Percentiles rank a stretch among this genome's conserved stretches.
phyloP scores from a whole-genome alignment of 2,113 vertebrate species.

The Axis porcinus region DNA sequence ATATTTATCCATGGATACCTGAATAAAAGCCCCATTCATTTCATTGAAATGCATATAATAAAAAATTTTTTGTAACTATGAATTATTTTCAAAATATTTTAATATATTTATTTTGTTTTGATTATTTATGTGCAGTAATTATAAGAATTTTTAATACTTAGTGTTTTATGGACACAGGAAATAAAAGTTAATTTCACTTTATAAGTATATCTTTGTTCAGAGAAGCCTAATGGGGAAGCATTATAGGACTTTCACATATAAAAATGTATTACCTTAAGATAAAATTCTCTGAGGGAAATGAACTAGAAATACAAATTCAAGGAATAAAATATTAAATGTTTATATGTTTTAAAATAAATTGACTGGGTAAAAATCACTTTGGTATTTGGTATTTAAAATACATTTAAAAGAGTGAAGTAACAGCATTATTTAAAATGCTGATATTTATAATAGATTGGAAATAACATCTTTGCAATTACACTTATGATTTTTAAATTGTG shows the following conservation, averaged over 20 bases:
- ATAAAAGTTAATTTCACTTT: slow-evolving; percentile 16
- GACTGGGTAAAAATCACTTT: background rate
- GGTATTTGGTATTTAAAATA: background rate
- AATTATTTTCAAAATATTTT: background rate
- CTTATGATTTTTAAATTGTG: slow-evolving; percentile 5
- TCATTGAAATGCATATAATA: slow-evolving; percentile 14
- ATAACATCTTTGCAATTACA: background rate
- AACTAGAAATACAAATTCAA: background rate
- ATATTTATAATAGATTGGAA: background rate
- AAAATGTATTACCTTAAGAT: slow-evolving; percentile 7
- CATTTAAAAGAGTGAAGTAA: slow-evolving; percentile 29
- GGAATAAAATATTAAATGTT: background rate
- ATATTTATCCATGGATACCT: background rate
- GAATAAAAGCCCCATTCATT: background rate
- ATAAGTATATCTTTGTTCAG: background rate
- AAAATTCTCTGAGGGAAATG: background rate
- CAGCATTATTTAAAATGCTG: slow-evolving; percentile 29
- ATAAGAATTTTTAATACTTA: background rate
- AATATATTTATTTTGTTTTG: background rate
- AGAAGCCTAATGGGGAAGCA: background rate
- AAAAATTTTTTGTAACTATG: background rate
- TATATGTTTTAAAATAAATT: slow-evolving; percentile 24
- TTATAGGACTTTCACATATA: background rate
- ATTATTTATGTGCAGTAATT: background rate
- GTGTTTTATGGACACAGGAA: background rate